A percentile compares a stretch with the other conserved stretches of the same genome.
phyloP scores from a whole-genome alignment of 92 coral and sea anemone species.

The Paragorgia papillata region DNA sequence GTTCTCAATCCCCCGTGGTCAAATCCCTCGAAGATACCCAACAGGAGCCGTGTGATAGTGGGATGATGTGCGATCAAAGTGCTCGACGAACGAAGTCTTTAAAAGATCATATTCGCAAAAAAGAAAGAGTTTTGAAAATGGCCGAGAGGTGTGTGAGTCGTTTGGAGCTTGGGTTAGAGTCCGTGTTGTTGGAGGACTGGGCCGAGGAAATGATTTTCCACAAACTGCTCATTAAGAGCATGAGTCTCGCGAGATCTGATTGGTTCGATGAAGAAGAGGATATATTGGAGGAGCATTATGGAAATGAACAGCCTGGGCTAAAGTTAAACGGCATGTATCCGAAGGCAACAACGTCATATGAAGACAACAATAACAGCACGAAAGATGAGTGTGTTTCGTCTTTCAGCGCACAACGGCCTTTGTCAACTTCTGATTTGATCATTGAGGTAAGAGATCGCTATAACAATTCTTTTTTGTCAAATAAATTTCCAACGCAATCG shows the following conservation, averaged over 20 bases:
- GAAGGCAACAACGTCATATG: too few species aligned
- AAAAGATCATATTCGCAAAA: conserved; percentile 43
- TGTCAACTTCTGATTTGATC: neutral
- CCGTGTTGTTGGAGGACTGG: conserved; percentile 82
- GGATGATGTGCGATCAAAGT: conserved; percentile 24
- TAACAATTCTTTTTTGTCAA: neutral
- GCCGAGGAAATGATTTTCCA: conserved; percentile 85
- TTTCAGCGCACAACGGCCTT: neutral
- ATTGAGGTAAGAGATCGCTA: neutral
- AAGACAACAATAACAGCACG: too few species aligned
- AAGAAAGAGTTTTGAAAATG: conserved; percentile 53
- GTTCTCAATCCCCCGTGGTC: conserved; percentile 47
- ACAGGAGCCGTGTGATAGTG: conserved; percentile 56
- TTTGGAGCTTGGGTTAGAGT: conserved; percentile 73
- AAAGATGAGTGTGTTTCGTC: too few species aligned
- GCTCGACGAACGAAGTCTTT: neutral
- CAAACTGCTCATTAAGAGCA: conserved; percentile 53
- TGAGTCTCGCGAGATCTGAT: conserved; percentile 6
- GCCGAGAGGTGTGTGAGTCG: conserved; percentile 69
- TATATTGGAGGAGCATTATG: too few species aligned
- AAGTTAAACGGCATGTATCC: too few species aligned
- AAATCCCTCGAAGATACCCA: conserved; percentile 56
- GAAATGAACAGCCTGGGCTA: too few species aligned
- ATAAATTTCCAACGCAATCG: neutral
- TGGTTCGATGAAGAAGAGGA: conserved; percentile 16